These are phyloP conservation scores for Eulemur mongoz DNA, from an alignment of 2,797 vertebrate genomes.

Conservation along the genomic window DNA sequence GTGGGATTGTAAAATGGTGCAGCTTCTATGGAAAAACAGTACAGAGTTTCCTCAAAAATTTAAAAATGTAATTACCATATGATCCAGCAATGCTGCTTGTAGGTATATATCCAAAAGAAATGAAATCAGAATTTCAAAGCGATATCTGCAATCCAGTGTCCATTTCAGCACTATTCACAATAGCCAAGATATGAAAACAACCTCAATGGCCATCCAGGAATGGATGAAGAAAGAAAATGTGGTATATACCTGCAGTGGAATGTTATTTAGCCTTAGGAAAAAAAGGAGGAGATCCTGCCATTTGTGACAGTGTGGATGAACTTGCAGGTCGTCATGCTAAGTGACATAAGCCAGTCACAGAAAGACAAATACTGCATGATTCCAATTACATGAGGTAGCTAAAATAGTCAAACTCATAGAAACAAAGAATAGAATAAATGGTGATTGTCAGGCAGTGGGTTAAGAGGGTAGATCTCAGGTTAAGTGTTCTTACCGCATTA, in stretches of 20 bases:
- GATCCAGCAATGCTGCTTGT: not conserved
- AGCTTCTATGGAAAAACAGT: not conserved
- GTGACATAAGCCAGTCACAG: not conserved
- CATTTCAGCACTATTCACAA: not conserved
- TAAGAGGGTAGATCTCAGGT: not conserved
- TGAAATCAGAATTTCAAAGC: not conserved
- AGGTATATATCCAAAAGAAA: not conserved
- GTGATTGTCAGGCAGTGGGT: not conserved
- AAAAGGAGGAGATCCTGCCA: not conserved
- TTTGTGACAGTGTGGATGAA: not conserved
- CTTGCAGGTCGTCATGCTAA: not conserved
- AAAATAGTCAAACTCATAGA: not conserved
- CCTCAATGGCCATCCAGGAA: not conserved
- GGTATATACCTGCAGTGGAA: not conserved
- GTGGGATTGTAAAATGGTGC: not conserved
- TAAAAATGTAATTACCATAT: not conserved
- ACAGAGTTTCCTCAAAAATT: not conserved
- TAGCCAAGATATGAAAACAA: not conserved
- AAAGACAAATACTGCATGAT: not conserved
- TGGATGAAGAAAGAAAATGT: not conserved
- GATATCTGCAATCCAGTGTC: not conserved
- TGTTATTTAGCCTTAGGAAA: not conserved
- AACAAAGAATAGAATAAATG: not conserved
- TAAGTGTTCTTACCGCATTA: not conserved
- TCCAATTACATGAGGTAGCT: not conserved